Evolutionary conservation across 1,140 invertebrate species (phyloP).

Genomic region (Oryzaephilus surinamensis): DNA sequence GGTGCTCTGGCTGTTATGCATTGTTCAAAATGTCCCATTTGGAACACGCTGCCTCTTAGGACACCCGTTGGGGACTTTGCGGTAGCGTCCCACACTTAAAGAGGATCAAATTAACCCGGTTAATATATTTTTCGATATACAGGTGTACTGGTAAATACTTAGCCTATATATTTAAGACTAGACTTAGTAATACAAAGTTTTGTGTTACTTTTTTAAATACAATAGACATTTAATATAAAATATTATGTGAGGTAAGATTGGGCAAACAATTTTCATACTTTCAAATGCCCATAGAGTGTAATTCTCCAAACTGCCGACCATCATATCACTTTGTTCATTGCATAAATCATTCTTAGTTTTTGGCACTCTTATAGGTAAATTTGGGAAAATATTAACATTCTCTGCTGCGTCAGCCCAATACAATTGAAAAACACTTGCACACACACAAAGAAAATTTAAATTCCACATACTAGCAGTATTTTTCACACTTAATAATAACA

Average conservation of each 20-base stretch:
- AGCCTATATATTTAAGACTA: no score
- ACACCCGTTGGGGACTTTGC: constrained; percentile 47
- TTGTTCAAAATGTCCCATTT: constrained; percentile 54
- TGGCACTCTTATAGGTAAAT: constrained; percentile 20
- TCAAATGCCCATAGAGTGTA: constrained; percentile 27
- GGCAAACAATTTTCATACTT: constrained; percentile 20
- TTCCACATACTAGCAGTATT: constrained; percentile 3
- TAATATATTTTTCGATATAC: no score
- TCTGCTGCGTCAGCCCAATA: neutral
- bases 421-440: constrained; percentile 4
- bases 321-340: constrained; percentile 21
- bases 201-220: no score
- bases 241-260: neutral
- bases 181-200: no score
- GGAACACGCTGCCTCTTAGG: constrained; percentile 43
- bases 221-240: no score
- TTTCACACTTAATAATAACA: no score
- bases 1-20: constrained; percentile 41
- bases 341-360: constrained; percentile 18
- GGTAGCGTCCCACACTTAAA: constrained; percentile 49
- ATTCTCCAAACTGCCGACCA: constrained; percentile 24
- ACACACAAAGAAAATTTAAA: neutral
- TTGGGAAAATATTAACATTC: constrained; percentile 19
- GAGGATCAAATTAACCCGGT: constrained; percentile 2
- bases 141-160: no score